Evolutionary conservation across 2,888 invertebrate species (phyloP).

Genomic region (Hipparchia semele): DNA sequence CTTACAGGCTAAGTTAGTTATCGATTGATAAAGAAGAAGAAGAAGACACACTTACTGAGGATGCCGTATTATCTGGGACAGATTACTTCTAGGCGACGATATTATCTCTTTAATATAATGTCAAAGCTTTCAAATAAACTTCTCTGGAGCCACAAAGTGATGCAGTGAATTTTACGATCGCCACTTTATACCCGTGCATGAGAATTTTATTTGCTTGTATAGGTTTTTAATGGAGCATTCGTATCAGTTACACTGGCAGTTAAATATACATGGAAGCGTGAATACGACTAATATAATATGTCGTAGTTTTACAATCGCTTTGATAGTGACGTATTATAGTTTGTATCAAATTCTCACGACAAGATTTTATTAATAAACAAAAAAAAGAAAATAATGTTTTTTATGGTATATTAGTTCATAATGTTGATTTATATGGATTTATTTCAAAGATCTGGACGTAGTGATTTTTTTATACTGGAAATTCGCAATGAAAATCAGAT

Average conservation of each 20-base stretch:
- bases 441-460: too few relatives aligned
- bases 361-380: too few relatives aligned
- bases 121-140: slow-evolving; percentile 63
- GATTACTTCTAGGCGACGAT: slow-evolving; percentile 22
- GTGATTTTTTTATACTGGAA: too few relatives aligned
- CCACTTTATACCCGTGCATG: slow-evolving; percentile 64
- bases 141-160: slow-evolving; percentile 66
- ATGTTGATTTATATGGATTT: too few relatives aligned
- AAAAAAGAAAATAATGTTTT: too few relatives aligned
- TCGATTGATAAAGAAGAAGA: too few relatives aligned
- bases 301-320: not conserved
- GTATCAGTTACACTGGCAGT: slow-evolving; percentile 62
- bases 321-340: not conserved
- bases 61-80: not conserved
- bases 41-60: not conserved
- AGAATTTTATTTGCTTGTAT: slow-evolving; percentile 74
- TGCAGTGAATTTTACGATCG: slow-evolving; percentile 72
- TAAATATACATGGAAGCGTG: slow-evolving; percentile 49
- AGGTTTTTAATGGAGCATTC: slow-evolving; percentile 71
- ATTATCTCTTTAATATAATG: slow-evolving; percentile 36
- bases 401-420: too few relatives aligned
- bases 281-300: not conserved
- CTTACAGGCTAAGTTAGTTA: too few relatives aligned
- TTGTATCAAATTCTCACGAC: not conserved
- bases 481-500: too few relatives aligned